Conservation (phyloP, 1,140 invertebrate genomes). For the Trissolcus basalis region DNA sequence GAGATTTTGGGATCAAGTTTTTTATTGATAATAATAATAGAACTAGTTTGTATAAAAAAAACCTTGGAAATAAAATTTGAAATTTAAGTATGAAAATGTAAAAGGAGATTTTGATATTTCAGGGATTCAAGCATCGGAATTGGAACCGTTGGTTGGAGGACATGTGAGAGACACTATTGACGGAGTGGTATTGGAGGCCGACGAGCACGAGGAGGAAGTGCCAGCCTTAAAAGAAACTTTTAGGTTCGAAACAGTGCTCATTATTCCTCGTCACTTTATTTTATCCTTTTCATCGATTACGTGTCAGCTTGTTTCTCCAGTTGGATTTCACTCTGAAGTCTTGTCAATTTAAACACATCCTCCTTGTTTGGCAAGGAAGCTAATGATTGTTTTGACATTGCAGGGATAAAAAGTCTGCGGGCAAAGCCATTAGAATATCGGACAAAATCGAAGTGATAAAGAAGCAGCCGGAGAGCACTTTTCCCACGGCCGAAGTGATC, state of each 20-base stretch:
- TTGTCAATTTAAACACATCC: no score
- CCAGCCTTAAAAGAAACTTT: slow-evolving; percentile 67
- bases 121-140: slow-evolving; percentile 79
- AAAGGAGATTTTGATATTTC: slow-evolving; percentile 18
- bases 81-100: slow-evolving; percentile 8
- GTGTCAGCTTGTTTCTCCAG: background rate
- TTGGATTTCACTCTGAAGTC: no score
- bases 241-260: slow-evolving; percentile 68
- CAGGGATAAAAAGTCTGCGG: slow-evolving; percentile 69
- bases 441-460: slow-evolving; percentile 61
- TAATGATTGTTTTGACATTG: slow-evolving; percentile 43
- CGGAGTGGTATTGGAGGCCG: slow-evolving; percentile 77
- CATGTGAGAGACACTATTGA: slow-evolving; percentile 79
- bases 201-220: slow-evolving; percentile 73
- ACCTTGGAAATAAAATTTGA: no score
- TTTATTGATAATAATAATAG: no score
- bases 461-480: slow-evolving; percentile 66
- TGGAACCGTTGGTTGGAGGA: slow-evolving; percentile 87
- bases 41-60: no score
- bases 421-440: slow-evolving; percentile 70
- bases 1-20: no score
- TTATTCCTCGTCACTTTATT: slow-evolving; percentile 1
- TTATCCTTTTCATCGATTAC: background rate
- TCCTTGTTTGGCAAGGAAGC: no score
- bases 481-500: slow-evolving; percentile 79